Evolutionary conservation across 2,113 vertebrate genomes (phyloP).

Genomic region (Saguinus imperator): DNA sequence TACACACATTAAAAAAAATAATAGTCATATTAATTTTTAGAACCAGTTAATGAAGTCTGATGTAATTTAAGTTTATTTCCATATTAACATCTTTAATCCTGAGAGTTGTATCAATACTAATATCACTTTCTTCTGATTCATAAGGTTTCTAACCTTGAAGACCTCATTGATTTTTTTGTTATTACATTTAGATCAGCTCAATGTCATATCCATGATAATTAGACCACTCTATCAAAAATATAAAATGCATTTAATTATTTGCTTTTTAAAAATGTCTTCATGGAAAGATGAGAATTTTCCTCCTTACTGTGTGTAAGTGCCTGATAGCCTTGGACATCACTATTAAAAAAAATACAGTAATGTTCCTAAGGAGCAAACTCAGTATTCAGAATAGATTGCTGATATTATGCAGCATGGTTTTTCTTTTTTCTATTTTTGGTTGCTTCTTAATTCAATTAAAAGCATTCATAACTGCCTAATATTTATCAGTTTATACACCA

Average conservation of each 20-base stretch:
- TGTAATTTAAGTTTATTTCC: slow-evolving; percentile 19
- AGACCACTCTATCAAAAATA: background rate
- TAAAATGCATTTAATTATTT: background rate
- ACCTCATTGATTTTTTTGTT: slow-evolving; percentile 36
- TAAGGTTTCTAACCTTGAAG: background rate
- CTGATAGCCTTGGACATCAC: background rate
- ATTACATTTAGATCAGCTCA: slow-evolving; percentile 9
- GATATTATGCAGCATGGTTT: background rate
- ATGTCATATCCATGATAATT: background rate
- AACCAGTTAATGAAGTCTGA: background rate
- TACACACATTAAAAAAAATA: background rate
- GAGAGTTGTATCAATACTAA: background rate
- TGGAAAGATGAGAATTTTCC: background rate
- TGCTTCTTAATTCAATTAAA: background rate
- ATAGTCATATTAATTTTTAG: background rate
- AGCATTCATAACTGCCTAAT: background rate
- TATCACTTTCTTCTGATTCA: slow-evolving; percentile 37
- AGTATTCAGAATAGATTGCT: background rate
- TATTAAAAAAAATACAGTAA: background rate
- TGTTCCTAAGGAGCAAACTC: background rate
- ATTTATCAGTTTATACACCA: background rate
- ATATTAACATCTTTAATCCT: slow-evolving; percentile 8
- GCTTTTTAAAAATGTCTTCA: background rate
- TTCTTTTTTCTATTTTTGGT: background rate
- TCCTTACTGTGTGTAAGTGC: background rate